Percentiles rank a stretch among this genome's conserved stretches.
Conservation (phyloP, 2,797 vertebrate species). For the Emys orbicularis region DNA sequence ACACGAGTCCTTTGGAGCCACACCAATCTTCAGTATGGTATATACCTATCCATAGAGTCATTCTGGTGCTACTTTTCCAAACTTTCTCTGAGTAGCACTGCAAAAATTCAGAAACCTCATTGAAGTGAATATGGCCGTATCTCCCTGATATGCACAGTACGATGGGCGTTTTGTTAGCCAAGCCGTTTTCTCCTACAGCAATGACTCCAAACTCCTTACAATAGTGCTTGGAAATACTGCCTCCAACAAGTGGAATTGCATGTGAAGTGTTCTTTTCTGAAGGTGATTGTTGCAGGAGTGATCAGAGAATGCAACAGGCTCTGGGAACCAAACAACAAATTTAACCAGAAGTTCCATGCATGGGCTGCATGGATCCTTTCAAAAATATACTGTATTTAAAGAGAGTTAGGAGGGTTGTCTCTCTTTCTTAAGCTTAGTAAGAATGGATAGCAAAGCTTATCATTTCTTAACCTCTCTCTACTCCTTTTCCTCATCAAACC, state of each 20-base stretch:
- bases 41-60: neutral
- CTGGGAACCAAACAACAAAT: neutral
- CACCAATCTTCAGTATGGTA: too few relatives aligned
- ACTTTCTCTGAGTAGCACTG: neutral
- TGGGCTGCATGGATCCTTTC: neutral
- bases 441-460: rapidly evolving
- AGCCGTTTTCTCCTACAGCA: neutral
- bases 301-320: neutral
- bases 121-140: neutral
- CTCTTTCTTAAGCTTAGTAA: neutral
- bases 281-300: neutral
- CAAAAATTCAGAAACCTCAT: neutral
- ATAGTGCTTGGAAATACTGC: neutral
- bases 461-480: rapidly evolving
- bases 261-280: neutral
- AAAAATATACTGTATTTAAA: rapidly evolving
- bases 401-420: neutral
- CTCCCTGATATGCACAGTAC: neutral
- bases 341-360: rapidly evolving
- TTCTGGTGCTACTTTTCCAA: neutral
- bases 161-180: neutral
- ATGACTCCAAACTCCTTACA: neutral
- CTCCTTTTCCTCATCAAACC: neutral
- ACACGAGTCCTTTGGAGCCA: neutral
- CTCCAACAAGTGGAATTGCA: neutral